Evolutionary conservation across 2,888 invertebrate genomes (phyloP).

Genomic region (Drosophila longiperda): DNA sequence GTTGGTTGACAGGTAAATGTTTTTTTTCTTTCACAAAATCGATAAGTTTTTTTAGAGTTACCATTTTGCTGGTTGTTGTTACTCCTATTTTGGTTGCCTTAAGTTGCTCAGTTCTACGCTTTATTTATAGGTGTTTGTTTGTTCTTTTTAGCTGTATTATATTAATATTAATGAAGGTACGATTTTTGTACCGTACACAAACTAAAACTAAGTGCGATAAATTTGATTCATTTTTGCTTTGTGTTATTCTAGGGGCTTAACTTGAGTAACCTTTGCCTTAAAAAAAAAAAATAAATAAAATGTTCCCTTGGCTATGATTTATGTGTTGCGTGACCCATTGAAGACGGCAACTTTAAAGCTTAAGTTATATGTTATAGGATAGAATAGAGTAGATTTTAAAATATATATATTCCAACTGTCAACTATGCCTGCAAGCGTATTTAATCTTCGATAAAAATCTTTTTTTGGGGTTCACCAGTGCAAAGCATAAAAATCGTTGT

Average conservation of each 20-base stretch:
- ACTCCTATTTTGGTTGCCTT: constrained; percentile 9
- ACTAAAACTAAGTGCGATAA: background rate
- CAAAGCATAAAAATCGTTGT: constrained; percentile 19
- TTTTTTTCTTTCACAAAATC: constrained; percentile 51
- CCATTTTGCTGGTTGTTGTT: constrained; percentile 13
- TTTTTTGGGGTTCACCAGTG: constrained; percentile 10
- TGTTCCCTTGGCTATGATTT: background rate
- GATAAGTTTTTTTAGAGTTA: constrained; percentile 44
- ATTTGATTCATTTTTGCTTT: constrained; percentile 5
- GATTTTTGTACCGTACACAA: constrained; percentile 5
- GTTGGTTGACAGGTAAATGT: constrained; percentile 38
- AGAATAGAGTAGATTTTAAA: background rate
- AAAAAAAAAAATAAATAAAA: background rate
- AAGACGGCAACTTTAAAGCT: background rate
- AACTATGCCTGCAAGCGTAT: background rate
- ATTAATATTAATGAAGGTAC: background rate
- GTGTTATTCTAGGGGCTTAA: background rate
- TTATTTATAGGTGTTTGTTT: constrained; percentile 53
- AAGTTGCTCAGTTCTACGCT: constrained; percentile 49
- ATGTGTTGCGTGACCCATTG: background rate
- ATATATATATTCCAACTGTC: background rate
- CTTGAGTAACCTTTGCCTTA: background rate
- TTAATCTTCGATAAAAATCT: background rate
- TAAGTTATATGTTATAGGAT: background rate
- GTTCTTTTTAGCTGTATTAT: constrained; percentile 3